phyloP scores from a whole-genome alignment of 2,888 invertebrate genomes.

The Lumbricus terrestris region DNA sequence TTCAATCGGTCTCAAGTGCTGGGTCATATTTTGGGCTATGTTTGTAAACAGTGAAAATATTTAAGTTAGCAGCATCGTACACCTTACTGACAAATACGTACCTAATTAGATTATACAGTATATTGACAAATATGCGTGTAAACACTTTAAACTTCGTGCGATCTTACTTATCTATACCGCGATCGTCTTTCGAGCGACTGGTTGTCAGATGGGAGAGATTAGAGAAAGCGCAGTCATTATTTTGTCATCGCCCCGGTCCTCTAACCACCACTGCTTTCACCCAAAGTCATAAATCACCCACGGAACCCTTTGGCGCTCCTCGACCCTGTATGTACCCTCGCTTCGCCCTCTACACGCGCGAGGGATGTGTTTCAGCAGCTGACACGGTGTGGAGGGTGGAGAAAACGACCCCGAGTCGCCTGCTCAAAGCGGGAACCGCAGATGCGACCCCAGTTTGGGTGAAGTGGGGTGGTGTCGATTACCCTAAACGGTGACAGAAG shows the following conservation, averaged over 20 bases:
- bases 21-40: too few relatives aligned
- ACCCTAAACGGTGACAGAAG: slow-evolving; percentile 3
- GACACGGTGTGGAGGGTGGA: background rate
- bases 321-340: background rate
- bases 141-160: background rate
- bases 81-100: background rate
- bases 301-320: background rate
- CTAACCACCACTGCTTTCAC: background rate
- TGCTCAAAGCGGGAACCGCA: background rate
- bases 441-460: background rate
- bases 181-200: background rate
- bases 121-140: background rate
- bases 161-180: background rate
- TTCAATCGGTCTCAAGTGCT: too few relatives aligned
- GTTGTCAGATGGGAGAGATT: background rate
- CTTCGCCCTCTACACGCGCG: background rate
- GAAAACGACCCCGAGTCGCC: background rate
- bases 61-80: too few relatives aligned
- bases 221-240: background rate
- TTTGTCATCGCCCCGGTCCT: background rate
- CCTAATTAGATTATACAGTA: background rate
- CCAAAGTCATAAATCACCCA: background rate
- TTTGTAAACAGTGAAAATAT: too few relatives aligned
- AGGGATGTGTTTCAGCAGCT: background rate
- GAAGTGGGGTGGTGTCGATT: slow-evolving; percentile 3